Conservation (phyloP, 1,140 invertebrate genomes). For the Limonius californicus region DNA sequence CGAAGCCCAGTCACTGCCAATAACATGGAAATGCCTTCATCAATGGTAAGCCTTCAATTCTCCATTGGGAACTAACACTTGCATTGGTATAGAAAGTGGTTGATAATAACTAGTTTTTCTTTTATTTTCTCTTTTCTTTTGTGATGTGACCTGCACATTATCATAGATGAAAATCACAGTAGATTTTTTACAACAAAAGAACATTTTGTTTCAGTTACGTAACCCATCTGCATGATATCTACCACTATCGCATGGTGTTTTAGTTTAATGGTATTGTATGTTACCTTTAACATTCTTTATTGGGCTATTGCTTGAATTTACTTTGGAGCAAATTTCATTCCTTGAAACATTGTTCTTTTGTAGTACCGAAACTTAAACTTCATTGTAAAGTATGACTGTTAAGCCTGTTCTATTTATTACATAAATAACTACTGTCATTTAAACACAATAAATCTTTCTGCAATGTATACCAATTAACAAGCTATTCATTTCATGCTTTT, state of each 20-base stretch:
- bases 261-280: slow-evolving; percentile 15
- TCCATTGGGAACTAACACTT: too few species aligned
- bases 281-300: not conserved
- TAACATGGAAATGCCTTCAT: slow-evolving; percentile 36
- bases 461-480: too few species aligned
- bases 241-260: slow-evolving; percentile 9
- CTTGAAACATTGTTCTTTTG: not conserved
- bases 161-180: not conserved
- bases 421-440: too few species aligned
- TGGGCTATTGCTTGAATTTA: not conserved
- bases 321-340: slow-evolving; percentile 2
- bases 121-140: too few species aligned
- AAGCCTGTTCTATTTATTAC: too few species aligned
- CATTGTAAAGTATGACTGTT: too few species aligned
- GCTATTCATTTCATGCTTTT: too few species aligned
- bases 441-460: too few species aligned
- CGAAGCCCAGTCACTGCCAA: slow-evolving; percentile 47
- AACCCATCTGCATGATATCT: not conserved
- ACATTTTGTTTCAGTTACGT: slow-evolving; percentile 13
- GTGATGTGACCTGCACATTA: too few species aligned
- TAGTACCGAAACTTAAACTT: not conserved
- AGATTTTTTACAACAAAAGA: slow-evolving; percentile 2
- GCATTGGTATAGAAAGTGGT: too few species aligned
- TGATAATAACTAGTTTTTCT: too few species aligned
- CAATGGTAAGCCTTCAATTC: slow-evolving; percentile 48